Percentiles rank a stretch among this genome's conserved stretches.
These are phyloP conservation scores for Myotis brandtii DNA, from an alignment of 2,113 vertebrate species.

Conservation along the genomic window DNA sequence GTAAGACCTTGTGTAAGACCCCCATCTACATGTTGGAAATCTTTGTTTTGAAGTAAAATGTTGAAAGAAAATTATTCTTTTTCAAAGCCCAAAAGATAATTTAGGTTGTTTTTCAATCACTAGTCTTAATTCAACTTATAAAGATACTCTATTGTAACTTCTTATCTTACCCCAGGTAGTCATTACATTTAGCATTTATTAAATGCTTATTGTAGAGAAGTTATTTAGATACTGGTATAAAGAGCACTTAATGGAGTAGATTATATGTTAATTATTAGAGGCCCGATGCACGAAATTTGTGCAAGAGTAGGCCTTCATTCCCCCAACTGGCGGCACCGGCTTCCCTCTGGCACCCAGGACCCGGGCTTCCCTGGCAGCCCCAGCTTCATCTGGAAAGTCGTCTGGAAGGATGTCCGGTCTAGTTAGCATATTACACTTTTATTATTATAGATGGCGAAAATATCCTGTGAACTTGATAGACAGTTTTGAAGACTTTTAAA, in stretches of 20 bases:
- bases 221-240: conserved; percentile 41
- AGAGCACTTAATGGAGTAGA: background rate
- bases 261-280: conserved; percentile 17
- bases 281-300: too few species aligned
- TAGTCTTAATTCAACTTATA: conserved; percentile 56
- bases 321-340: too few species aligned
- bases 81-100: background rate
- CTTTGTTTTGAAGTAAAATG: conserved; percentile 1
- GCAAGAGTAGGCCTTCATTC: too few species aligned
- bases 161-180: background rate
- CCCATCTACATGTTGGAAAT: background rate
- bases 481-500: conserved; percentile 8
- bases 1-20: background rate
- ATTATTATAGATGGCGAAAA: background rate
- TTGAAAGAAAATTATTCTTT: conserved; percentile 40
- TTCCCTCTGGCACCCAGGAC: too few species aligned
- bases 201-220: background rate
- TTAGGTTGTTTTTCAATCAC: conserved; percentile 37
- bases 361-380: too few species aligned
- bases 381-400: too few species aligned
- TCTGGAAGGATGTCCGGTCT: too few species aligned
- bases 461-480: background rate
- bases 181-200: background rate
- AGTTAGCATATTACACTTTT: too few species aligned
- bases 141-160: conserved; percentile 1